Conservation (phyloP, 2,113 vertebrate species). For the Alethe diademata region DNA sequence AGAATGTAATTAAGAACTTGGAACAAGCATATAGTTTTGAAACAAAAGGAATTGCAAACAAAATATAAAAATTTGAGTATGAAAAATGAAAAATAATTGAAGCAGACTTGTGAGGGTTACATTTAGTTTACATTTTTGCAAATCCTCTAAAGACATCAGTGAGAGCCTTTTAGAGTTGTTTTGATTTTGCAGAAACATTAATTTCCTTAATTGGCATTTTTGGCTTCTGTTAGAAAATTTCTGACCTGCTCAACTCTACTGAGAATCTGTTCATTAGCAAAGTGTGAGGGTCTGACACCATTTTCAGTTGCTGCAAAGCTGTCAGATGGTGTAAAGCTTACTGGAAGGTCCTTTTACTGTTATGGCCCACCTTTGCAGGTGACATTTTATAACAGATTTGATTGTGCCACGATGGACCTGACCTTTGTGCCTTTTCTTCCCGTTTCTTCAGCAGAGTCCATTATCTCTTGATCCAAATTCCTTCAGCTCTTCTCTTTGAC, state of each 20-base stretch:
- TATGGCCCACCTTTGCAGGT: background rate
- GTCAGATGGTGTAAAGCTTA: background rate
- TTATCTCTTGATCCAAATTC: background rate
- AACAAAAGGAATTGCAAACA: background rate
- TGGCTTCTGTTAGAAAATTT: background rate
- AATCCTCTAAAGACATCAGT: background rate
- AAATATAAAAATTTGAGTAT: background rate
- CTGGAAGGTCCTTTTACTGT: background rate
- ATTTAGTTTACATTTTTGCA: background rate
- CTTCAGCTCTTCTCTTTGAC: conserved; percentile 4
- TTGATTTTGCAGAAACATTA: background rate
- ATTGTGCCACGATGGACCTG: background rate
- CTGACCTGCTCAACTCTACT: background rate
- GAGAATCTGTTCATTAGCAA: background rate
- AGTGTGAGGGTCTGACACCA: background rate
- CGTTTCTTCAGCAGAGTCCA: background rate
- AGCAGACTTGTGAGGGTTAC: background rate
- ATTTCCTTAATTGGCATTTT: background rate
- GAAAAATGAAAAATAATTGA: background rate
- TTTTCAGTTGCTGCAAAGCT: background rate
- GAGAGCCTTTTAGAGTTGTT: background rate
- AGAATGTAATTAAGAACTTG: background rate
- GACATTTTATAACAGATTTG: background rate
- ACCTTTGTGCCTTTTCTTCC: conserved; percentile 24
- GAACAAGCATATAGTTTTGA: background rate